A percentile compares a stretch with the other conserved stretches of the same genome.
These are phyloP conservation scores for Muscicapa comitata DNA, from an alignment of 2,797 vertebrate species.

Conservation along the genomic window DNA sequence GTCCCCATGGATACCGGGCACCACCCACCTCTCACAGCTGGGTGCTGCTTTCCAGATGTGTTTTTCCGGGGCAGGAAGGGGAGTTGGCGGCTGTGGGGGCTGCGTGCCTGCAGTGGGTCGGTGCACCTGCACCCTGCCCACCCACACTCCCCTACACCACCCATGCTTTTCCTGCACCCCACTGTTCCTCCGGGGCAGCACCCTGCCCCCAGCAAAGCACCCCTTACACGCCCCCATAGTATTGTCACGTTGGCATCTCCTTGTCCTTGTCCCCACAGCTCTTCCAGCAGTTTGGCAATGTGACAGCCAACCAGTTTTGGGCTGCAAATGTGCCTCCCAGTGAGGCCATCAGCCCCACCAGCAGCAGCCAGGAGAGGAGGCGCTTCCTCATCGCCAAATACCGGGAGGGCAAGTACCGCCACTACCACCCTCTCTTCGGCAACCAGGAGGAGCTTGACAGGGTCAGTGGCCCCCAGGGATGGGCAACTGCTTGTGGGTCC, in stretches of 20 bases:
- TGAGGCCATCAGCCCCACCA: conserved; percentile 81
- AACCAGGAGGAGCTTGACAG: conserved; percentile 91
- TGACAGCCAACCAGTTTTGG: conserved; percentile 88
- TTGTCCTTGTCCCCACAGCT: conserved; percentile 71
- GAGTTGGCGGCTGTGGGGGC: background rate
- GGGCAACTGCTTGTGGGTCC: rapidly evolving
- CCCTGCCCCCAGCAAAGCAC: background rate
- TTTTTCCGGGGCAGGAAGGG: background rate
- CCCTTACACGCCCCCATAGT: background rate
- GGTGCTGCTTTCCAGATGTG: background rate
- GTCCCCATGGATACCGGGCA: background rate
- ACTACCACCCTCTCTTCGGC: conserved; percentile 90
- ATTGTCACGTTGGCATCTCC: rapidly evolving
- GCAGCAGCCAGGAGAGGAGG: conserved; percentile 79
- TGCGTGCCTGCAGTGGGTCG: background rate
- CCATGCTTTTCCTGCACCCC: background rate
- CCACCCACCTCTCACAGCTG: background rate
- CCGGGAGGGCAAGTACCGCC: conserved; percentile 92
- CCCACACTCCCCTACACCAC: background rate
- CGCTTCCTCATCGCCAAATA: conserved; percentile 88
- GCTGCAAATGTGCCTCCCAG: conserved; percentile 93
- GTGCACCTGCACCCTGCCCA: background rate
- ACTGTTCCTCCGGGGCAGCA: background rate
- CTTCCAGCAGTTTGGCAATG: conserved; percentile 85
- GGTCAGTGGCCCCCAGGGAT: conserved; percentile 61